Conservation (phyloP, 2,113 vertebrate species). For the Erythrolamprus reginae region DNA sequence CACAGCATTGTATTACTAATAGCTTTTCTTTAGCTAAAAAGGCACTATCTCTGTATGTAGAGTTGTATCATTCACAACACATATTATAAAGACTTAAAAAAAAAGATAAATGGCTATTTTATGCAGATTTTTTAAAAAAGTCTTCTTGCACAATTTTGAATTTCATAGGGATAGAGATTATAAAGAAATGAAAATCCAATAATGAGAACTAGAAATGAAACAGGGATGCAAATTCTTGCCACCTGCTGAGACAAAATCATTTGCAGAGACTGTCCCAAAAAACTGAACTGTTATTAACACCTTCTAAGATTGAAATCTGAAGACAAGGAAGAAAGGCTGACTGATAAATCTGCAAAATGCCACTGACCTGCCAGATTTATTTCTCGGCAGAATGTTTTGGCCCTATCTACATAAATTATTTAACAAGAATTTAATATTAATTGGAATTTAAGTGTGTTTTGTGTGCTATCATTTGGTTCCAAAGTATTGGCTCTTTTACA, state of each 20-base stretch:
- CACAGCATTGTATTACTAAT: background rate
- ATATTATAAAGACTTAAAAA: constrained; percentile 37
- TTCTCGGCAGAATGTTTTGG: constrained; percentile 60
- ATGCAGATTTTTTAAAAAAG: constrained; percentile 57
- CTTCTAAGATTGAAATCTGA: constrained; percentile 70
- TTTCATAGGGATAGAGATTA: constrained; percentile 74
- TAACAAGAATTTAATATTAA: constrained; percentile 73
- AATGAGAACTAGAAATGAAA: constrained; percentile 76
- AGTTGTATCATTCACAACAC: constrained; percentile 33
- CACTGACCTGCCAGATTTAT: constrained; percentile 68
- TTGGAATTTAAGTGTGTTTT: constrained; percentile 63
- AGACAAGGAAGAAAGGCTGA: constrained; percentile 56
- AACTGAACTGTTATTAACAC: constrained; percentile 64
- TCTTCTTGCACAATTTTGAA: constrained; percentile 60
- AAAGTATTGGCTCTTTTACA: background rate
- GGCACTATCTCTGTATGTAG: background rate
- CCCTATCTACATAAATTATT: constrained; percentile 75
- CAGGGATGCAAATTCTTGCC: constrained; percentile 71
- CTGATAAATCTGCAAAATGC: constrained; percentile 62
- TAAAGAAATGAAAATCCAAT: constrained; percentile 71
- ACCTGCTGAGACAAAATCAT: constrained; percentile 70
- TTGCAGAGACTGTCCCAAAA: constrained; percentile 62
- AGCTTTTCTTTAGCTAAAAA: constrained; percentile 38
- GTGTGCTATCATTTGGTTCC: constrained; percentile 8
- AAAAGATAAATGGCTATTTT: constrained; percentile 61